These are phyloP conservation scores for Valencia hispanica DNA, from an alignment of 2,797 vertebrate species.

Conservation along the genomic window DNA sequence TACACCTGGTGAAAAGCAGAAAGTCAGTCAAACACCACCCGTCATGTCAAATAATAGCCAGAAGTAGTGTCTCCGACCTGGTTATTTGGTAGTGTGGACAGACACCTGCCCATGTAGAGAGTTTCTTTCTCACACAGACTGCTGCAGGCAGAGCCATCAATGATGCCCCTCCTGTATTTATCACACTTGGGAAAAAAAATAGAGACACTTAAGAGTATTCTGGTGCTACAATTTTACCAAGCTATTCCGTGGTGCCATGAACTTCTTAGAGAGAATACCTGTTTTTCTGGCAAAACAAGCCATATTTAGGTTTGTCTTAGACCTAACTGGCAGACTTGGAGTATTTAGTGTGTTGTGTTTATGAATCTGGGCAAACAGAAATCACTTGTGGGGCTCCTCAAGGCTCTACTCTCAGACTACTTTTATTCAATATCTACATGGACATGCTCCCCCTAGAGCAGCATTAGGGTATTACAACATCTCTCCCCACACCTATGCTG, in stretches of 20 bases:
- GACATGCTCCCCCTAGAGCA: neutral
- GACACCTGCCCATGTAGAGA: constrained; percentile 93
- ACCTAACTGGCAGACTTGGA: neutral
- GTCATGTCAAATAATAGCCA: neutral
- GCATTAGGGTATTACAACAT: neutral
- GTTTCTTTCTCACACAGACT: constrained; percentile 95
- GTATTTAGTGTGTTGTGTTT: neutral
- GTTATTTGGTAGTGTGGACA: constrained; percentile 92
- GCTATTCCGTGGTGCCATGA: no score
- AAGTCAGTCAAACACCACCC: neutral
- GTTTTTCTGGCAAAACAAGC: neutral
- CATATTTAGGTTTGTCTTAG: neutral
- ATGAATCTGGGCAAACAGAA: neutral
- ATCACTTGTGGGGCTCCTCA: neutral
- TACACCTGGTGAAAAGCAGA: constrained; percentile 83
- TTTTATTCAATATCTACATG: neutral
- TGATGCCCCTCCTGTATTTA: constrained; percentile 95
- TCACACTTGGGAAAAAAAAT: constrained; percentile 87
- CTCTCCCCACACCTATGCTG: neutral
- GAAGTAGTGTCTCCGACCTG: constrained; percentile 81
- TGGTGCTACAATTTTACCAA: no score
- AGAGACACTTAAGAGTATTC: neutral
- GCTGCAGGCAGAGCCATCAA: constrained; percentile 95
- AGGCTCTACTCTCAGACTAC: neutral
- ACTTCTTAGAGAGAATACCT: neutral